A percentile compares a stretch with the other conserved stretches of the same genome.
These are phyloP conservation scores for Mongoloraphidia duomilia DNA, from an alignment of 2,888 invertebrate genomes.

Conservation along the genomic window DNA sequence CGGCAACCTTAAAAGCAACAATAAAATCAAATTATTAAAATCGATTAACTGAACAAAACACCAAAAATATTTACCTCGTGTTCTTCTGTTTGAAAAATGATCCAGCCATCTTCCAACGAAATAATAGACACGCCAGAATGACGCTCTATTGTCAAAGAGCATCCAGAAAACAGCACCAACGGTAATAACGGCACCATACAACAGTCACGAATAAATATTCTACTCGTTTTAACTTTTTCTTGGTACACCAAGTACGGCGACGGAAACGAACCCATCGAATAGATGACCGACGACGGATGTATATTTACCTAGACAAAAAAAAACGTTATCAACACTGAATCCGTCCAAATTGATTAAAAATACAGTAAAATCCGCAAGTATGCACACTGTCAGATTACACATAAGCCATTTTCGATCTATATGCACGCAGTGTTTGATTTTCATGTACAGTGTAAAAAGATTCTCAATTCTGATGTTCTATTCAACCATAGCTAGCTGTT, in stretches of 20 bases:
- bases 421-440: no score
- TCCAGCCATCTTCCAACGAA: conserved; percentile 68
- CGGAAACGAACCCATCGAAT: conserved; percentile 44
- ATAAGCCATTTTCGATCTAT: no score
- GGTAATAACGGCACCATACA: conserved; percentile 67
- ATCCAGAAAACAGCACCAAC: conserved; percentile 59
- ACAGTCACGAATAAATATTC: conserved; percentile 65
- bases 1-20: conserved; percentile 46
- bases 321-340: neutral
- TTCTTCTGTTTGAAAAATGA: conserved; percentile 61
- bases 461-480: no score
- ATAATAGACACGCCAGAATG: conserved; percentile 60
- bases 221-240: conserved; percentile 68
- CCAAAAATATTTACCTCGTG: conserved; percentile 40
- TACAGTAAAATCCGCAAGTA: neutral
- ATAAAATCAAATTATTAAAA: conserved; percentile 3
- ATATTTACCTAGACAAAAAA: conserved; percentile 31
- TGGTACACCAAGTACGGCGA: conserved; percentile 70
- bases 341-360: neutral
- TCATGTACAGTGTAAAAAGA: no score
- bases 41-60: neutral
- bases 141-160: conserved; percentile 54
- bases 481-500: no score
- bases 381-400: no score
- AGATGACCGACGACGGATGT: conserved; percentile 67